Conservation (phyloP, 2,888 invertebrate genomes). For the Clunio marinus region DNA sequence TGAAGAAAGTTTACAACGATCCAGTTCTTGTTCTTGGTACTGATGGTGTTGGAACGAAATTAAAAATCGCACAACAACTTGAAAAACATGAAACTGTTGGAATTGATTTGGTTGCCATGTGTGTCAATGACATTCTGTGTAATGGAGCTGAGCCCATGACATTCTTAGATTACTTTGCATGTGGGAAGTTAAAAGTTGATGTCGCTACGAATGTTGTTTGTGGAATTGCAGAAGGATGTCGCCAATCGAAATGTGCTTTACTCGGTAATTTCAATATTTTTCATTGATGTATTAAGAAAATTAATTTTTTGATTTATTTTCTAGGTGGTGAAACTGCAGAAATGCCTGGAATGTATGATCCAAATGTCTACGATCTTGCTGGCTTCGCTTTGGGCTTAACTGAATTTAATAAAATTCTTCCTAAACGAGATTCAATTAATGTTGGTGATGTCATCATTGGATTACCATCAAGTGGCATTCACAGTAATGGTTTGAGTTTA, state of each 20-base stretch:
- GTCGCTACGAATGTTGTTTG: slow-evolving; percentile 66
- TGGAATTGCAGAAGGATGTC: slow-evolving; percentile 81
- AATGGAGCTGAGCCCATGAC: slow-evolving; percentile 95
- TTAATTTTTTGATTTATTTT: too few relatives aligned
- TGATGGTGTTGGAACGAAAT: slow-evolving; percentile 97
- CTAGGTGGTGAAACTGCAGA: slow-evolving; percentile 89
- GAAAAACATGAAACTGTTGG: slow-evolving; percentile 78
- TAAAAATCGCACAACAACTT: slow-evolving; percentile 81
- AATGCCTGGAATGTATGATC: slow-evolving; percentile 87
- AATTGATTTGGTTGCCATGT: slow-evolving; percentile 97
- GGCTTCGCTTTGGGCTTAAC: slow-evolving; percentile 95
- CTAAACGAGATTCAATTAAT: slow-evolving; percentile 64
- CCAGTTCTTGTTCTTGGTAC: slow-evolving; percentile 77
- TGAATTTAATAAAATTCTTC: slow-evolving; percentile 69
- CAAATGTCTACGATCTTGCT: slow-evolving; percentile 87
- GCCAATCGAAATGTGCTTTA: slow-evolving; percentile 75
- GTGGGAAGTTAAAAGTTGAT: slow-evolving; percentile 70
- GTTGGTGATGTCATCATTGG: slow-evolving; percentile 82
- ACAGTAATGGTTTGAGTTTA: slow-evolving; percentile 95
- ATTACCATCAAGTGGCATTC: slow-evolving; percentile 86
- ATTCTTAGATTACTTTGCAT: slow-evolving; percentile 89
- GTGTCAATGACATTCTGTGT: slow-evolving; percentile 94
- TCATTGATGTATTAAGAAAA: background rate
- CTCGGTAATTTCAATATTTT: slow-evolving; percentile 60
- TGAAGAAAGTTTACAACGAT: slow-evolving; percentile 52